Evolutionary conservation across 2,797 vertebrate species (phyloP), one percentile per base, ranked within the genome.

Genomic region (Taenioides sp.): DNA sequence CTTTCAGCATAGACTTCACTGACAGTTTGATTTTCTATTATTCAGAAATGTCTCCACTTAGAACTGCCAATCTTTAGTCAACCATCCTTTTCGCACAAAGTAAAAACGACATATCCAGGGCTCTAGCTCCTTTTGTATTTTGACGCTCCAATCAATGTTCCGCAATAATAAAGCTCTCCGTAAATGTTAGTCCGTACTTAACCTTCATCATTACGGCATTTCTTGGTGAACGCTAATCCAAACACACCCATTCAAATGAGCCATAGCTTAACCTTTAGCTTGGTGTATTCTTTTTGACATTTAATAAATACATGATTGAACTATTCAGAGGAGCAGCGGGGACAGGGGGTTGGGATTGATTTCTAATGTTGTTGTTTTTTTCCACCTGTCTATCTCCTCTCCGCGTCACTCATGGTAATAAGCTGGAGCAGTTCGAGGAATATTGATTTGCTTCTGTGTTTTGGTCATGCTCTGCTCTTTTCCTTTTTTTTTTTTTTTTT

Each of bases 361-460:
- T 68, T n/a, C 34, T 70, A 55, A 73, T 72, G 50, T 37, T 55
- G 50, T 37, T 55, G 31, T 20, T 9, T 62, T 77, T 73, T 54
- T 66, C 5, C 12, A 6, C 65, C 40, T 47, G 11, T 73, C 65
- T 28, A 55, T 75, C 40, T 67, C 63, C 71, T 70, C 72, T 49
- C 2, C 9, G 12, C 28, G 73, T 69, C 82, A 80, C 72, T 86
- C 75, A 76, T 64, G 80, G 83, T 74, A 82, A 84, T 72, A 81
- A 34, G 75, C 74, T 49, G 70, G 47, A 67, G 50, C 73, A 55
- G 28, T 59, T 78, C 80, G 77, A 50, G 73, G 71, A 74, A 78
- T 85, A 90, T 88, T 79, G 81, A 90, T 86, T 86, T 79, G 62
- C 65, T 70, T 14, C 71, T 75, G 79, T 85, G 87, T 88, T 86